Percentiles rank a stretch among this genome's conserved stretches.
phyloP scores from a whole-genome alignment of 2,888 invertebrate species.

The Drosophila algonquin region DNA sequence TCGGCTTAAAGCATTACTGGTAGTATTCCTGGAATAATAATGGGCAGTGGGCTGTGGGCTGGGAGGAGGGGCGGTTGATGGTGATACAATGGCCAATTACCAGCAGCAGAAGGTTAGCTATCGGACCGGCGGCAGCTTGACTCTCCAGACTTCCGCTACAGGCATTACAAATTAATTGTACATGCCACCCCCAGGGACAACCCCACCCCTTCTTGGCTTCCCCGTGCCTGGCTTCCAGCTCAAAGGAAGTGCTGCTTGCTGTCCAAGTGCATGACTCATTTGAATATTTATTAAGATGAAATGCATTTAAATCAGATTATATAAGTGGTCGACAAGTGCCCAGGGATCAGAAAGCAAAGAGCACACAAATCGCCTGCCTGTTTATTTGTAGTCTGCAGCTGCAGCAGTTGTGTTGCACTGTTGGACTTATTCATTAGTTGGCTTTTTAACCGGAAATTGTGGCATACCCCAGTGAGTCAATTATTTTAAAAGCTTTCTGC shows the following conservation, averaged over 20 bases:
- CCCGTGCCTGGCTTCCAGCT: not conserved
- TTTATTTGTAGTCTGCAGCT: not conserved
- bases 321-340: conserved; percentile 62
- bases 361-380: conserved; percentile 25
- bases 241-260: not conserved
- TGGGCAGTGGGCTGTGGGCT: not conserved
- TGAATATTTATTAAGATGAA: conserved; percentile 68
- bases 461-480: conserved; percentile 79
- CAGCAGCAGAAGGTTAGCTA: not conserved
- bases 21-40: conserved; percentile 8
- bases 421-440: conserved; percentile 70
- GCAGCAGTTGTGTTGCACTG: conserved; percentile 26
- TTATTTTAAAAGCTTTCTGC: conserved; percentile 81
- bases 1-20: conserved; percentile 68
- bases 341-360: conserved; percentile 29
- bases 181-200: not conserved
- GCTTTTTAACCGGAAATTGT: conserved; percentile 77
- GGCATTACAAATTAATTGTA: conserved; percentile 59
- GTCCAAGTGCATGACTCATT: conserved; percentile 27
- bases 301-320: conserved; percentile 69
- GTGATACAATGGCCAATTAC: conserved; percentile 27
- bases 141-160: conserved; percentile 1
- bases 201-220: too few species aligned
- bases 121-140: conserved; percentile 42
- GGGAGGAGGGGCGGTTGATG: not conserved